Base-by-base conservation (phyloP, 1,140 invertebrate species). In the Harlomillsia oculata region DNA sequence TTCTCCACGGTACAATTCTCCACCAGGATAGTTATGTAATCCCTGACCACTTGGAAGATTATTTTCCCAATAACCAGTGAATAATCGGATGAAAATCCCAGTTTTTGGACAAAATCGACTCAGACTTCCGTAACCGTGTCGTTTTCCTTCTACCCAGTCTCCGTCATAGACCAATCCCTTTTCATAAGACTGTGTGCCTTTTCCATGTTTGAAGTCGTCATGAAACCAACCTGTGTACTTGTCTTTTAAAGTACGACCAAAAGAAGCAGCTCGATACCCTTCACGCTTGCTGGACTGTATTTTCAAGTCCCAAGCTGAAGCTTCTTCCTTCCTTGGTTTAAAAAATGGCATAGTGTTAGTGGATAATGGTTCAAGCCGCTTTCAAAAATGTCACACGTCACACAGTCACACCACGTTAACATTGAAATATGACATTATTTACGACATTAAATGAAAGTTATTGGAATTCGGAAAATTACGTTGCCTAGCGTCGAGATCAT, bases 1-100 rank as follows among this genome's bases (percentile, higher is more conserved):
- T 49, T 77, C 72, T 6, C 83, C 84, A 48, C 78, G 73, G 60
- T 81, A 83, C 29, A 76, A 72, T 43, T 74, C 72, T 2, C 75
- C 76, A 50, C 80, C 74, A n/a, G 70, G 66, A 60, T 76, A 80
- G 62, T 76, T 76, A 30, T 71, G 65, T 63, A 74, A 68, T 3
- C 79, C 80, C 21, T 73, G 67, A 20, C 79, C 61, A 29, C 49
- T 29, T 8, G 46, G 45, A 45, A 51, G 51, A 28, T 57, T 59
- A 39, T 59, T 56, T 29, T 63, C 37, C 55, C 55, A 67, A 14
- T 52, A 20, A 2, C 63, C 63, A 13, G 48, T 53, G 23, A 59
- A 65, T 16, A 65, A 46, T 16, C 53, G 48, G 2, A 32, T 49
- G 11, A 36, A 41, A 39, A 29, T 55, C 23, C 32, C 37, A 16